phyloP scores from a whole-genome alignment of 37 sponge, comb jelly and placozoan genomes.

The Beroe ovata region DNA sequence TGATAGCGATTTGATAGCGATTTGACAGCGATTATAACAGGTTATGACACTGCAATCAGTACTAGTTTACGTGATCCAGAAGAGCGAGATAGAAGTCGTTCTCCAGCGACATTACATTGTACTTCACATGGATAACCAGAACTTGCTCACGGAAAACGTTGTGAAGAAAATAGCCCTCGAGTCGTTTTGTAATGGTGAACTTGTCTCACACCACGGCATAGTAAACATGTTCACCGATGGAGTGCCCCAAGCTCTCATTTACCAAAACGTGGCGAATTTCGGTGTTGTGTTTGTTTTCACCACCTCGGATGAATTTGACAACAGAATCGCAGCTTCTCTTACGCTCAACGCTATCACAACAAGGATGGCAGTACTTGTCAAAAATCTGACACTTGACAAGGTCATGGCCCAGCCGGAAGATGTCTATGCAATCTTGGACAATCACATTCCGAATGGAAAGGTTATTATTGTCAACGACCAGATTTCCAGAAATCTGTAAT shows the following conservation, averaged over 20 bases:
- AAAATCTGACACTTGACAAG: neutral
- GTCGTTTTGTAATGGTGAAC: constrained; percentile 4
- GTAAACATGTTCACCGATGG: constrained; percentile 48
- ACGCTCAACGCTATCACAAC: constrained; percentile 29
- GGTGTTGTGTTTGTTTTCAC: constrained; percentile 32
- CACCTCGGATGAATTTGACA: neutral
- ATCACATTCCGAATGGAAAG: constrained; percentile 28
- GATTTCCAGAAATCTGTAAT: neutral
- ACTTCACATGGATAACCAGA: constrained; percentile 45
- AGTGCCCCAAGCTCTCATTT: neutral
- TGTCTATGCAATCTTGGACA: constrained; percentile 6
- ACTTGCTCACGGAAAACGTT: neutral
- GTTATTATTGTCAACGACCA: constrained; percentile 7
- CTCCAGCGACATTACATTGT: neutral
- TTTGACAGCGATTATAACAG: too few species aligned
- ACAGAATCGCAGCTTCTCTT: constrained; percentile 60
- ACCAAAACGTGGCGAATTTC: constrained; percentile 17
- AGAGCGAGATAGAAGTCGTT: neutral
- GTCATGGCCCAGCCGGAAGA: constrained; percentile 11
- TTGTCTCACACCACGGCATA: constrained; percentile 8
- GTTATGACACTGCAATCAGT: constrained; percentile 6
- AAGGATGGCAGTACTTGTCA: neutral
- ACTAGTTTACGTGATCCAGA: neutral
- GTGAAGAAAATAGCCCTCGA: neutral
- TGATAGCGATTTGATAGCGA: too few species aligned